These are phyloP conservation scores for Drosophila lowei DNA, from an alignment of 1,140 invertebrate species.

Conservation along the genomic window DNA sequence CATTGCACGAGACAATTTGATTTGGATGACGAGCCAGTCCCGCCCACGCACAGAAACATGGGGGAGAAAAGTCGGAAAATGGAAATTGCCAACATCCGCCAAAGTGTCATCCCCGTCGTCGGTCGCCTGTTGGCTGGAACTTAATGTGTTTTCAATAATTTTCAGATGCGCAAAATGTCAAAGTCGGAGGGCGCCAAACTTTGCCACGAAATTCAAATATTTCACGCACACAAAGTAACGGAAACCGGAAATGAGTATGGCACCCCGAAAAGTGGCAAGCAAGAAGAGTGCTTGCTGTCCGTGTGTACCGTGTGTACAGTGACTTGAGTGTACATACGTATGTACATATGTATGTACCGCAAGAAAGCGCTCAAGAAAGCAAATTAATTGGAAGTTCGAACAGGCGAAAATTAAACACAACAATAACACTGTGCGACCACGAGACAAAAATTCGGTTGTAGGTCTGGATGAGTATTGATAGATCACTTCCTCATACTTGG, in stretches of 20 bases:
- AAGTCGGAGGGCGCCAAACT: constrained; percentile 47
- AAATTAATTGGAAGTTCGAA: no score
- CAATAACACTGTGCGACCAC: no score
- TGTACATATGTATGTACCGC: no score
- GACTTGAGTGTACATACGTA: no score
- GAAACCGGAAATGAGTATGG: constrained; percentile 80
- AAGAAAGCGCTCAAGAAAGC: no score
- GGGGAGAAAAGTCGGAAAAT: constrained; percentile 21
- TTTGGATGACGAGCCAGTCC: constrained; percentile 47
- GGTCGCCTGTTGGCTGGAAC: constrained; percentile 1
- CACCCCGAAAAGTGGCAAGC: constrained; percentile 33
- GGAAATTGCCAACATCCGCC: constrained; percentile 77
- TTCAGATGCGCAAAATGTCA: constrained; percentile 61
- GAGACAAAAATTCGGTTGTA: no score
- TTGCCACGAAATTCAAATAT: constrained; percentile 75
- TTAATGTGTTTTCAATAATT: constrained; percentile 78
- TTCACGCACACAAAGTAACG: constrained; percentile 77
- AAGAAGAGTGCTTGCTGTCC: not conserved
- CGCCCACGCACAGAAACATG: constrained; percentile 43
- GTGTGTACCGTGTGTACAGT: no score
- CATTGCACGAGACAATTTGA: constrained; percentile 69
- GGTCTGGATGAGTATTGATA: no score
- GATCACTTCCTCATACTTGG: no score
- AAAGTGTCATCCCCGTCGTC: constrained; percentile 12
- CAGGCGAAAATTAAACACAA: no score